Conservation (phyloP, 2,888 invertebrate species). For the Bedellia somnulentella region DNA sequence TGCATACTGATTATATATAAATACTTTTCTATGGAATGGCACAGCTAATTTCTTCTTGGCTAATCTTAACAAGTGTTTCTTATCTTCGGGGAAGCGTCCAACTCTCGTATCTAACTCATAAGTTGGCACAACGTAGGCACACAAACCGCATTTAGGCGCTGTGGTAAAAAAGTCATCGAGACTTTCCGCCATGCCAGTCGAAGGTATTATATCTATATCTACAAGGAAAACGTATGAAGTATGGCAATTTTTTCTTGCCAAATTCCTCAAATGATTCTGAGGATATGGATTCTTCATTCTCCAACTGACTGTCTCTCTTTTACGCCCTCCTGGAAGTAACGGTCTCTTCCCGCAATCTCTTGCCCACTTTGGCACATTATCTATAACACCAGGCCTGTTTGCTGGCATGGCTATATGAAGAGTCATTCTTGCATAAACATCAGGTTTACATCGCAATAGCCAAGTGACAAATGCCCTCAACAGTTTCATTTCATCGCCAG, state of each 20-base stretch:
- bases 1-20: constrained; percentile 89
- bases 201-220: constrained; percentile 87
- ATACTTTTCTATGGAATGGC: constrained; percentile 89
- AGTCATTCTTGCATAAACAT: constrained; percentile 71
- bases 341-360: constrained; percentile 72
- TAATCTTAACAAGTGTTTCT: constrained; percentile 74
- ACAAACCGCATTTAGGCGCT: constrained; percentile 63
- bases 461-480: constrained; percentile 75
- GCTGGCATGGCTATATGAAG: constrained; percentile 68
- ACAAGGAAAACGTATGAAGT: constrained; percentile 80
- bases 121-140: constrained; percentile 89
- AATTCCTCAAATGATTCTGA: constrained; percentile 85
- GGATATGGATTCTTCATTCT: constrained; percentile 78
- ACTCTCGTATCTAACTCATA: constrained; percentile 83
- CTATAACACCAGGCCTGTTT: constrained; percentile 60
- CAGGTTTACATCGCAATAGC: constrained; percentile 72
- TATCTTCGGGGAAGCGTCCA: constrained; percentile 74
- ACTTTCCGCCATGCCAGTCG: constrained; percentile 68
- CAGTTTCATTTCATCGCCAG: constrained; percentile 75
- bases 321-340: constrained; percentile 62
- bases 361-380: constrained; percentile 57
- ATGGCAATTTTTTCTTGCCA: constrained; percentile 84
- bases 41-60: constrained; percentile 79
- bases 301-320: constrained; percentile 70
- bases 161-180: constrained; percentile 69